A percentile compares a stretch with the other conserved stretches of the same genome.
phyloP scores from a whole-genome alignment of 2,888 invertebrate genomes.

The Agelastica alni region DNA sequence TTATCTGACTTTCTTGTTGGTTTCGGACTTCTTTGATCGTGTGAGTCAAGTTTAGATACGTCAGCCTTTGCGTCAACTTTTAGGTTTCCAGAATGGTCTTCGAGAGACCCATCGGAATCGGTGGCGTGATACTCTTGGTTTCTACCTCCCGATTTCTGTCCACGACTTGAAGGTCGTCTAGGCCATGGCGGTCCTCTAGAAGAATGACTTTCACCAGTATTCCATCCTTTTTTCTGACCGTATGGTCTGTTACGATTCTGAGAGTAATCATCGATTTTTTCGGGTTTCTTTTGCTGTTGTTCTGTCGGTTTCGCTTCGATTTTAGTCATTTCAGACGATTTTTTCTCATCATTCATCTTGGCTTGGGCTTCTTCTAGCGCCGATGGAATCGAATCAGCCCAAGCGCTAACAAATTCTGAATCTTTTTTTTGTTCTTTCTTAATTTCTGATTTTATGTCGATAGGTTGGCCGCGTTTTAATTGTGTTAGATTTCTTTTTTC shows the following conservation, averaged over 20 bases:
- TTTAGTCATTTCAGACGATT: slow-evolving; percentile 8
- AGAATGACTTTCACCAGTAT: slow-evolving; percentile 40
- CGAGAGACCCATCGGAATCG: slow-evolving; percentile 77
- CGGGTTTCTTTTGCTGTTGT: slow-evolving; percentile 53
- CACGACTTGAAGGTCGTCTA: slow-evolving; percentile 33
- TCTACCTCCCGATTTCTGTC: slow-evolving; percentile 32
- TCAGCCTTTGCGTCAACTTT: slow-evolving; percentile 58
- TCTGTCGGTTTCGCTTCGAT: slow-evolving; percentile 53
- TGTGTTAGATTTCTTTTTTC: slow-evolving; percentile 61
- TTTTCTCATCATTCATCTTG: slow-evolving; percentile 23
- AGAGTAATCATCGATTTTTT: slow-evolving; percentile 51
- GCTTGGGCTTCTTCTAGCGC: slow-evolving; percentile 25
- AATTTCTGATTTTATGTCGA: slow-evolving; percentile 47
- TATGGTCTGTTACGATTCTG: slow-evolving; percentile 40
- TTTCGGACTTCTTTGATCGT: slow-evolving; percentile 34
- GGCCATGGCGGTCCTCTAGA: slow-evolving; percentile 27
- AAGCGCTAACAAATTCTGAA: slow-evolving; percentile 35
- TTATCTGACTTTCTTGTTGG: slow-evolving; percentile 36
- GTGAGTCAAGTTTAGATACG: slow-evolving; percentile 58
- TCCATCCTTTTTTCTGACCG: slow-evolving; percentile 41
- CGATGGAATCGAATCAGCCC: slow-evolving; percentile 32
- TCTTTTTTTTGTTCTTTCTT: slow-evolving; percentile 28
- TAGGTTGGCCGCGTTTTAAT: slow-evolving; percentile 56
- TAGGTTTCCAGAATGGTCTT: slow-evolving; percentile 59
- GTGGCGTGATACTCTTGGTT: slow-evolving; percentile 63